Conservation (phyloP, 2,888 invertebrate species). For the Saturnia pavonia region DNA sequence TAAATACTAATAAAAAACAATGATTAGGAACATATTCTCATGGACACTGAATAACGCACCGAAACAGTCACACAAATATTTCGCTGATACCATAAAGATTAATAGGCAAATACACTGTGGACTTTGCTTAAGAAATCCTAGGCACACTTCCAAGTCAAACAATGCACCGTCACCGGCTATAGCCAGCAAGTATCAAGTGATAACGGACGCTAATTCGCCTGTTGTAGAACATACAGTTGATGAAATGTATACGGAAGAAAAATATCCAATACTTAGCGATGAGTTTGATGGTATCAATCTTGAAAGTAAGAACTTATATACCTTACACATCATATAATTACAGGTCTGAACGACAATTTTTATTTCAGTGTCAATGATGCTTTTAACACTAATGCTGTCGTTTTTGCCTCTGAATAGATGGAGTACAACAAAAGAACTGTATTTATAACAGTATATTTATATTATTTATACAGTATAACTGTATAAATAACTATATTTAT, state of each 20-base stretch:
- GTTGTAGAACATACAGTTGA: slow-evolving; percentile 89
- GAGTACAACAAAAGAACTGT: background rate
- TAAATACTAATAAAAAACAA: slow-evolving; percentile 16
- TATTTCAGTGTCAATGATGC: too few species aligned
- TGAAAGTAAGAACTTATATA: slow-evolving; percentile 74
- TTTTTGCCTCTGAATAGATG: background rate
- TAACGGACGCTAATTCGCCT: slow-evolving; percentile 86
- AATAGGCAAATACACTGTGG: slow-evolving; percentile 61
- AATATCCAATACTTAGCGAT: slow-evolving; percentile 71
- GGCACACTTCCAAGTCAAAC: slow-evolving; percentile 61
- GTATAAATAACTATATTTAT: too few species aligned
- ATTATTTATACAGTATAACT: too few species aligned
- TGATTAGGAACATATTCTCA: slow-evolving; percentile 29
- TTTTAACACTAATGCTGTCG: background rate
- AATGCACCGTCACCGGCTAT: slow-evolving; percentile 70
- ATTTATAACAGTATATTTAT: too few species aligned
- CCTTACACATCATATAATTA: background rate
- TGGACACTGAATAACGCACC: slow-evolving; percentile 24
- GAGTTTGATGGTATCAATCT: slow-evolving; percentile 84
- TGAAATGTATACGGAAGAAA: slow-evolving; percentile 70
- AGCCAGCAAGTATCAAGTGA: slow-evolving; percentile 85
- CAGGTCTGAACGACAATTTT: background rate
- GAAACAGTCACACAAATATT: slow-evolving; percentile 27
- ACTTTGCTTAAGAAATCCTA: slow-evolving; percentile 62
- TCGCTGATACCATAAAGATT: slow-evolving; percentile 40